Base-by-base conservation (phyloP, 2,797 vertebrate genomes). In the Glossophaga mutica region DNA sequence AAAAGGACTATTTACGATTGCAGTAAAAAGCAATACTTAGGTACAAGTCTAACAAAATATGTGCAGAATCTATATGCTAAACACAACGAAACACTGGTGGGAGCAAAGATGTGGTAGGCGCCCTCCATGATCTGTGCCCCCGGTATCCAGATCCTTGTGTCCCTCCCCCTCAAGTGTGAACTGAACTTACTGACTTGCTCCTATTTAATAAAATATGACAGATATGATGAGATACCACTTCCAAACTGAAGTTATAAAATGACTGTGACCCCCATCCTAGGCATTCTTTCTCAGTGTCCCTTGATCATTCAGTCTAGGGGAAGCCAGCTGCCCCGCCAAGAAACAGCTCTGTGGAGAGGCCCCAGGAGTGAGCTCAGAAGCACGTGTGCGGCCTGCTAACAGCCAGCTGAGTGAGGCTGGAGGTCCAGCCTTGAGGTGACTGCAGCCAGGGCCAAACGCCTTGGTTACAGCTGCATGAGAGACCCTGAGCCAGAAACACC, bases 21-120 rank as follows among this genome's bases (percentile, higher is more conserved):
- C 42, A 78, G 74, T 44, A 34, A 42, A 94, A 92, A 70, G 16
- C 82, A 83, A 91, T 15, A 92, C 32, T 39, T 79, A 85, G n/a
- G 9, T 85, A 14, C 37, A 68, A 77, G 14, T 67, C 22, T 90
- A 88, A 79, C 24, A 92, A 96, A 93, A 93, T 22, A 22, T 0
- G 9, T 32, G 15, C 87, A 81, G 14, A 50, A 76, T 78, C 8
- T 59, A 14, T 52, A 42, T 59, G 32, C 55, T 79, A 32, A 91
- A 97, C 95, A 86, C 2, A 44, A 73, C 39, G 65, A 77, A 92
- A 93, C 37, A 10, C n/a, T 87, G 67, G 74, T 74, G 70, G 84
- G 73, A 74, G 29, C 50, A 74, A 82, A 94, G 44, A 81, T 42
- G 22, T 52, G 32, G n/a, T 12, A 44, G 44, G 32, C 2, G 83